phyloP scores from a whole-genome alignment of 2,113 vertebrate species.

The Grammatotria lemairii region DNA sequence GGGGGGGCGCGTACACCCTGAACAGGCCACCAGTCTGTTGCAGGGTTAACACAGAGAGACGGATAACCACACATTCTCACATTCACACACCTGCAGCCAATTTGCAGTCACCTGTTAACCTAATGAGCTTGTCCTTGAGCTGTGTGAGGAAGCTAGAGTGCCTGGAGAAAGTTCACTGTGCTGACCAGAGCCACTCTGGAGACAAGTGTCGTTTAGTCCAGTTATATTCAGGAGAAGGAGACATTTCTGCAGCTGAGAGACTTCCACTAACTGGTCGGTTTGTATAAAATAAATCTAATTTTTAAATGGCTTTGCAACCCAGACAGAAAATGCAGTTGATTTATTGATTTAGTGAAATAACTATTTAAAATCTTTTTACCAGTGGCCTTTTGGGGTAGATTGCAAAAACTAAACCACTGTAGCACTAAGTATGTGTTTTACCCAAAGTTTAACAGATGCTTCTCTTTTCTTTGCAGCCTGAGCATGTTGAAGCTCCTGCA shows the following conservation, averaged over 20 bases:
- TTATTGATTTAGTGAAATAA: not conserved
- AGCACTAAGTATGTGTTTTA: not conserved
- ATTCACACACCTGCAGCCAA: not conserved
- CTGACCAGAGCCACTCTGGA: not conserved
- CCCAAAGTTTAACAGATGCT: not conserved
- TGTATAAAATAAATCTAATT: not conserved
- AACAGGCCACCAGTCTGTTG: not conserved
- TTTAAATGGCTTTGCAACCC: not conserved
- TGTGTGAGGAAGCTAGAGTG: not conserved
- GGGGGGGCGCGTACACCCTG: not conserved
- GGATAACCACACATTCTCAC: not conserved
- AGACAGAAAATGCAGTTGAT: not conserved
- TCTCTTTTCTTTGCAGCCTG: slow-evolving; percentile 1
- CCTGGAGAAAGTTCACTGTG: not conserved
- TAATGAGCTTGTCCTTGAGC: not conserved
- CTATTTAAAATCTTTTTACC: not conserved
- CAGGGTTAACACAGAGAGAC: not conserved
- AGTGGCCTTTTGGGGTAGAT: not conserved
- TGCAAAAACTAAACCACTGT: not conserved
- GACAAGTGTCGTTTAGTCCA: not conserved
- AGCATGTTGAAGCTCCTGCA: not conserved
- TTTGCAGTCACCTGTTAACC: not conserved
- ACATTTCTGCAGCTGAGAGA: not conserved
- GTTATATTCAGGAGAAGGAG: not conserved
- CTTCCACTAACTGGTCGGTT: not conserved